Percentiles rank a stretch among this genome's conserved stretches.
Conservation (phyloP, 2,797 vertebrate species). For the Harpagifer antarcticus region DNA sequence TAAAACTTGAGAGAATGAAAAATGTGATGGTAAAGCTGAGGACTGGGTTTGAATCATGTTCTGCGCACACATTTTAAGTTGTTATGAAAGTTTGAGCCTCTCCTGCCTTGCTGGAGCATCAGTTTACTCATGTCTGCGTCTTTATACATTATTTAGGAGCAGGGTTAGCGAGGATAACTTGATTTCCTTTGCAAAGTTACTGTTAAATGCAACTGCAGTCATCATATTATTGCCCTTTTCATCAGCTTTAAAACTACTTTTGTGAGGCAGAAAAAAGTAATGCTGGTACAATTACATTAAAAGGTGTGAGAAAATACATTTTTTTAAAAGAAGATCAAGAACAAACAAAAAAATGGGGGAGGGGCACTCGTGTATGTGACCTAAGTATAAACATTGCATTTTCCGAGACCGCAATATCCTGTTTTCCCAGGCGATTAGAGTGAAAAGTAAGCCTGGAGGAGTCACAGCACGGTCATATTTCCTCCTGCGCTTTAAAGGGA, state of each 20-base stretch:
- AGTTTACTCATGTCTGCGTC: not conserved
- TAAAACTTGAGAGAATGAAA: constrained; percentile 43
- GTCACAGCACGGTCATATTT: constrained; percentile 92
- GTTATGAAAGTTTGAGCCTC: constrained; percentile 19
- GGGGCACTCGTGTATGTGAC: constrained; percentile 62
- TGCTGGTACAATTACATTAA: not conserved
- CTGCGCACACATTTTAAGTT: constrained; percentile 25
- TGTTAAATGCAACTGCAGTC: constrained; percentile 10
- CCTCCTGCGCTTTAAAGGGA: constrained; percentile 79
- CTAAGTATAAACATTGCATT: constrained; percentile 82
- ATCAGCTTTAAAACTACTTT: constrained; percentile 10
- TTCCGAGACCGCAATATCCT: constrained; percentile 85
- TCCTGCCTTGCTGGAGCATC: not conserved
- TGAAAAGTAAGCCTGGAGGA: constrained; percentile 84
- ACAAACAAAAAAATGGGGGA: constrained; percentile 29
- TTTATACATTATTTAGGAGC: constrained; percentile 16
- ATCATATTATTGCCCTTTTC: not conserved
- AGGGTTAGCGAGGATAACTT: not conserved
- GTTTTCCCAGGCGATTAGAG: constrained; percentile 89
- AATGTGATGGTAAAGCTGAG: constrained; percentile 24
- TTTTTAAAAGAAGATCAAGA: constrained; percentile 9
- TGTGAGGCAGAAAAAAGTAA: constrained; percentile 8
- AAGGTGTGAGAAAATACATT: constrained; percentile 19
- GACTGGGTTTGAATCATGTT: constrained; percentile 24
- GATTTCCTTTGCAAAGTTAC: constrained; percentile 28